Evolutionary conservation across 2,797 vertebrate species (phyloP).

Genomic region (Poecilia wingei): DNA sequence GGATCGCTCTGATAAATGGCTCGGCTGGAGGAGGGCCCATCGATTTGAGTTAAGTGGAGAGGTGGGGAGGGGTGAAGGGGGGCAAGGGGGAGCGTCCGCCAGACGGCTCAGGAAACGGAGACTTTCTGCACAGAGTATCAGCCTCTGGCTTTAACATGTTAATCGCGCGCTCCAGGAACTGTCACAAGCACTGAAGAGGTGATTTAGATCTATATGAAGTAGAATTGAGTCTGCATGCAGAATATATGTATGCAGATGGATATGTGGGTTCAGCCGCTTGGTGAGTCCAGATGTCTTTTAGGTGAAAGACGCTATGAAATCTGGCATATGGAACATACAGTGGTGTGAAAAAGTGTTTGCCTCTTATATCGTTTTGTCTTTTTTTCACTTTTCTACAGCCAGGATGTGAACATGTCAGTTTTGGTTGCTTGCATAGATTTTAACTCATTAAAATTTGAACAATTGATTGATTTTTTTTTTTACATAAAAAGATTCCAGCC

Average conservation of each 20-base stretch:
- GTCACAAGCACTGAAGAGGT: conserved; percentile 62
- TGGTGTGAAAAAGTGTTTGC: neutral
- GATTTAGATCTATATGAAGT: conserved; percentile 74
- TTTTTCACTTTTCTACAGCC: neutral
- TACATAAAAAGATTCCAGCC: no score
- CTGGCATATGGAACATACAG: conserved; percentile 24
- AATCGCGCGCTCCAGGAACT: conserved; percentile 67
- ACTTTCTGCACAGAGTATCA: conserved; percentile 58
- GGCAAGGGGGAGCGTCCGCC: conserved; percentile 44
- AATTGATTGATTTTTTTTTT: no score
- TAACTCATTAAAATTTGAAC: no score
- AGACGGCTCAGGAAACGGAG: conserved; percentile 47
- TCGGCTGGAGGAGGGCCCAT: conserved; percentile 72
- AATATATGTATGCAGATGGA: conserved; percentile 45
- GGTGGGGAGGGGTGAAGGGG: conserved; percentile 42
- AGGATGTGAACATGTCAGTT: no score
- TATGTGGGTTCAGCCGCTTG: neutral
- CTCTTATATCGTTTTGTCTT: neutral
- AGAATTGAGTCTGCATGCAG: conserved; percentile 51
- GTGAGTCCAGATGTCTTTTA: conserved; percentile 18
- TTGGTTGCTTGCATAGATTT: no score
- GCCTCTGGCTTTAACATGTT: conserved; percentile 64
- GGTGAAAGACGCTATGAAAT: conserved; percentile 48
- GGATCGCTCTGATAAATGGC: conserved; percentile 72
- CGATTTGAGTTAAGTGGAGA: conserved; percentile 78